Conservation (phyloP, 2,888 invertebrate species). For the Sinohyriopsis cumingii region DNA sequence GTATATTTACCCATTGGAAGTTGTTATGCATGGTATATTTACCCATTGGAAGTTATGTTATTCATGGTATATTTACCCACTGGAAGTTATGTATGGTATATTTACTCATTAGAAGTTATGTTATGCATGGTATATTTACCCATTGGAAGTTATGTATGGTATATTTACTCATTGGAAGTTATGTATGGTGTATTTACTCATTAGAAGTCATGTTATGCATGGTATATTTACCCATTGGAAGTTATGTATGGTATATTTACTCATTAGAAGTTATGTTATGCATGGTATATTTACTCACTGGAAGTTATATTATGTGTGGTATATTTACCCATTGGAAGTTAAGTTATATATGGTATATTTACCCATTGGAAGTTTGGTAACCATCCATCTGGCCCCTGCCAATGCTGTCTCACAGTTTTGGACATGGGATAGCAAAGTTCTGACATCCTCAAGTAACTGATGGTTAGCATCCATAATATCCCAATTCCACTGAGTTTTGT, state of each 20-base stretch:
- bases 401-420: conserved; percentile 54
- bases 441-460: conserved; percentile 41
- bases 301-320: conserved; percentile 49
- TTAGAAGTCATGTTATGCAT: no score
- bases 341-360: conserved; percentile 1
- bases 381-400: conserved; percentile 60
- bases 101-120: conserved; percentile 60
- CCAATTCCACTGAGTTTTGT: conserved; percentile 59
- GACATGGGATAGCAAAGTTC: conserved; percentile 44
- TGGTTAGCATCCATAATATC: conserved; percentile 42
- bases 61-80: conserved; percentile 46
- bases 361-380: conserved; percentile 61
- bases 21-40: conserved; percentile 20
- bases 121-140: conserved; percentile 44
- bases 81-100: conserved; percentile 46
- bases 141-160: conserved; percentile 52
- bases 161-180: conserved; percentile 57
- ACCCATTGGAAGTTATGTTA: conserved; percentile 64
- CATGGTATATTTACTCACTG: conserved; percentile 48
- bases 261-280: conserved; percentile 60
- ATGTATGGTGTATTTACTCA: conserved; percentile 45
- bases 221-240: conserved; percentile 54
- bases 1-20: conserved; percentile 55
- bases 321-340: conserved; percentile 57
- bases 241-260: conserved; percentile 40